Evolutionary conservation across 1,140 invertebrate genomes (phyloP), one percentile per base, ranked within the genome.

Genomic region (Ostrea edulis): DNA sequence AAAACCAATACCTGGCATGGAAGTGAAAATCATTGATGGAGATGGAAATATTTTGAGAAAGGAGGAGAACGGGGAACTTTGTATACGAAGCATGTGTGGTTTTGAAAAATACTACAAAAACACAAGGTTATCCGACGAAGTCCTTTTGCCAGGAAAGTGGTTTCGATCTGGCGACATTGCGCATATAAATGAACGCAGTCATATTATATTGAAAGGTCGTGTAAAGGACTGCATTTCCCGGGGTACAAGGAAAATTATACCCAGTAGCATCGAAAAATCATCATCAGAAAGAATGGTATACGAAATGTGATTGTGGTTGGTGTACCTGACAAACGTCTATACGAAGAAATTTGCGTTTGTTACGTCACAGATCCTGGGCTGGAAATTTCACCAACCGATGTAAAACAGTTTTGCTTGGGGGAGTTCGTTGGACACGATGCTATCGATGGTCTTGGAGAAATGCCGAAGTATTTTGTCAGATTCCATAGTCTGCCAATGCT

Each of bases 91-190:
- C n/a, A n/a, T n/a, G n/a, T n/a, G n/a, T n/a, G n/a, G n/a, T n/a
- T n/a, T n/a, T n/a, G n/a, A n/a, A n/a, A n/a, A n/a, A n/a, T n/a
- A n/a, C n/a, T n/a, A 71, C 20, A 62, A 54, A 52, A 84, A 88
- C 52, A 22, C 35, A 0, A 52, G 77, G 65, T 29, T 25, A 11
- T 54, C 51, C 14, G 12, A 9, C 3, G 8, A 22, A n/a, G 44
- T 53, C 2, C 84, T 85, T 55, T 68, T 81, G 7, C 8, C 29
- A 5, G 62, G 35, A 14, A 35, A 62, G 5, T 88, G 87, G 87
- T 77, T 84, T 11, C 84, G 53, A 77, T 84, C 87, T 12, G 87
- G 87, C 2, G 87, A 88, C 68, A 68, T 88, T n/a, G n/a, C n/a
- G n/a, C n/a, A n/a, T n/a, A n/a, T n/a, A n/a, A n/a, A n/a, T n/a